These are phyloP conservation scores for Oceanites oceanicus DNA, from an alignment of 2,113 vertebrate species.

Conservation along the genomic window DNA sequence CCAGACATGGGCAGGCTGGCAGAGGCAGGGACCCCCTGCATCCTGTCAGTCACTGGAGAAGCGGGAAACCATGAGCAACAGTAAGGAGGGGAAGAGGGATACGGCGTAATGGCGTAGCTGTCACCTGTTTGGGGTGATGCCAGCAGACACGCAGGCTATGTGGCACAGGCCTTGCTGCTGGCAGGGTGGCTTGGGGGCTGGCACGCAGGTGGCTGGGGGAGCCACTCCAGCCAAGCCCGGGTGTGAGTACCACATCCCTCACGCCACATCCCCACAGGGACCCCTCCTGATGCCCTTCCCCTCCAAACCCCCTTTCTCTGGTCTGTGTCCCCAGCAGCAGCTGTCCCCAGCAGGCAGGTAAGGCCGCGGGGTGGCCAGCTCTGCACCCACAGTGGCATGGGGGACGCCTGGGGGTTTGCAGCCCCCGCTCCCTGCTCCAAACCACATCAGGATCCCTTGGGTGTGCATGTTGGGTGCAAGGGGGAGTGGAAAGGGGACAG, in stretches of 20 bases:
- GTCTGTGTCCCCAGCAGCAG: background rate
- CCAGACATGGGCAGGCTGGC: too few relatives aligned
- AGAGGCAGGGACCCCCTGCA: background rate
- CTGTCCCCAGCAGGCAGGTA: background rate
- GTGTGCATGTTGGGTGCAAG: too few relatives aligned
- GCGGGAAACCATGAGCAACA: background rate
- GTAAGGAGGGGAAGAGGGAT: background rate
- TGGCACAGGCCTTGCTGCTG: rapidly evolving
- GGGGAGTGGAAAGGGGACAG: rapidly evolving
- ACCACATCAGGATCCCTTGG: background rate
- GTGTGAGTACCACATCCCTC: background rate
- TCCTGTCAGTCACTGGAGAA: background rate
- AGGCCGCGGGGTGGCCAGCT: background rate
- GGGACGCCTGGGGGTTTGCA: background rate
- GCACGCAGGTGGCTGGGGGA: background rate
- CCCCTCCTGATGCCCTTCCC: background rate
- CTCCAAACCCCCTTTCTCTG: background rate
- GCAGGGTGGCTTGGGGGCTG: background rate
- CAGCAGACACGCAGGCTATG: background rate
- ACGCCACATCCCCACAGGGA: background rate
- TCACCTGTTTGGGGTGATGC: background rate
- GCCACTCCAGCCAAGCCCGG: rapidly evolving
- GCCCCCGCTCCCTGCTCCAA: background rate
- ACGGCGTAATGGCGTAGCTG: background rate
- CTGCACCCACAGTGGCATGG: background rate